Percentiles rank a stretch among this genome's conserved stretches.
Conservation (phyloP, 2,888 invertebrate species). For the Catotricha subobsoleta region DNA sequence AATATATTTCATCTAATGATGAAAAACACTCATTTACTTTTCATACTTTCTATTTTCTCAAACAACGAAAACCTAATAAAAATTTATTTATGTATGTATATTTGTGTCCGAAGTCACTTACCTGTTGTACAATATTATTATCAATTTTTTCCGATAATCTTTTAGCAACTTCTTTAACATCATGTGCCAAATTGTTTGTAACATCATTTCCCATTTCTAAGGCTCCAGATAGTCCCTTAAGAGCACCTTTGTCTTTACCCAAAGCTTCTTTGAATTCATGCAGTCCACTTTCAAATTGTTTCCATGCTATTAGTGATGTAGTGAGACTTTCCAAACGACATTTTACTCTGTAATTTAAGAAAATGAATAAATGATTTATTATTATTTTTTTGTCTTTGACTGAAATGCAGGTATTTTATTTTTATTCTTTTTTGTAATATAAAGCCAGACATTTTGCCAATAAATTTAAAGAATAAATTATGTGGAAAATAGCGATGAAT, state of each 20-base stretch:
- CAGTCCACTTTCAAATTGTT: slow-evolving; percentile 56
- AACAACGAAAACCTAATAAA: background rate
- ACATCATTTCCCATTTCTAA: slow-evolving; percentile 11
- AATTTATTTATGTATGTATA: background rate
- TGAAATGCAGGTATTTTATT: background rate
- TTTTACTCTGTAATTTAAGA: slow-evolving; percentile 36
- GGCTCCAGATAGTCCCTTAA: slow-evolving; percentile 27
- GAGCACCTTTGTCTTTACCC: slow-evolving; percentile 41
- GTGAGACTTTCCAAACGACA: slow-evolving; percentile 53
- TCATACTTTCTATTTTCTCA: too few relatives aligned
- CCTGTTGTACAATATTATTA: slow-evolving; percentile 12
- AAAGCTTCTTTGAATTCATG: slow-evolving; percentile 59
- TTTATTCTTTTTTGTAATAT: background rate
- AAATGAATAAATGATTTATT: background rate
- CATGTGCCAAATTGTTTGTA: slow-evolving; percentile 25
- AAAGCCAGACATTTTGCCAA: too few relatives aligned
- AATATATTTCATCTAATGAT: too few relatives aligned
- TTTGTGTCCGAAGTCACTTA: background rate
- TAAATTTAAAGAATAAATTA: background rate
- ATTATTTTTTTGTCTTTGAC: background rate
- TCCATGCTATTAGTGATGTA: slow-evolving; percentile 52
- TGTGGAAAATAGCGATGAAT: slow-evolving; percentile 3
- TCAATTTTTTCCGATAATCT: slow-evolving; percentile 29
- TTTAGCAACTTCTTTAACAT: slow-evolving; percentile 30
- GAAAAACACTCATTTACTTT: too few relatives aligned